Base-by-base conservation (phyloP, 2,113 vertebrate species). In the Axis porcinus region DNA sequence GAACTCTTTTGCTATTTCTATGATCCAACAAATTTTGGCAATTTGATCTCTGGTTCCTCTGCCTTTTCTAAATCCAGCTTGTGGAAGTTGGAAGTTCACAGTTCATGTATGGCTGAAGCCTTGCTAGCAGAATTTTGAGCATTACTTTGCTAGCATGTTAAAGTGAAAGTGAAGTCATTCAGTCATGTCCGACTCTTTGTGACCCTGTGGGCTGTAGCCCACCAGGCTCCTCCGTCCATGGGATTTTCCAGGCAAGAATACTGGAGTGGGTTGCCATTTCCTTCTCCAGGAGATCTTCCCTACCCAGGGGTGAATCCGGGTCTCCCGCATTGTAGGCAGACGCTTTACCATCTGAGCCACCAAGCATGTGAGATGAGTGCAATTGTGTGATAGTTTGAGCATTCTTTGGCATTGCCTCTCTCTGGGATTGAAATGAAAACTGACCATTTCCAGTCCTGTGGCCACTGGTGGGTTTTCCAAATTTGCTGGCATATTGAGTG, bases 101-200 rank as follows among this genome's bases (percentile, higher is more conserved):
- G n/a, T 36, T 36, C n/a, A 36, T 0, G 0, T 70, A 36, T 5
- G 21, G 17, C 19, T 5, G 17, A 70, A 70, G 64, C 5, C 64
- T 70, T 5, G 33, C 64, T 70, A 36, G 4, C 21, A 70, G 64
- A 70, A 70, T 70, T 70, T 36, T 70, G 64, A 70, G n/a, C n/a
- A 36, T 70, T 70, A 70, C 19, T 70, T 70, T 70, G 21, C 64
- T 70, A 36, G n/a, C 9, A 0, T 23, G n/a, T 36, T 13, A 14
- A 50, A 50, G 47, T 50, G 47, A 14, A 50, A 50, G 47, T 50
- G 47, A 14, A 50, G 47, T 50, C 47, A 50, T 50, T 50, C 47
- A 50, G 47, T 50, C 47, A 50, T 50, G 47, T 50, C 47, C 3
- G 47, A 50, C 47, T 50, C 47, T 50, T 50, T 50, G 47, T 50